phyloP scores from a whole-genome alignment of 92 coral and sea anemone species.

The Siderastrea radians region DNA sequence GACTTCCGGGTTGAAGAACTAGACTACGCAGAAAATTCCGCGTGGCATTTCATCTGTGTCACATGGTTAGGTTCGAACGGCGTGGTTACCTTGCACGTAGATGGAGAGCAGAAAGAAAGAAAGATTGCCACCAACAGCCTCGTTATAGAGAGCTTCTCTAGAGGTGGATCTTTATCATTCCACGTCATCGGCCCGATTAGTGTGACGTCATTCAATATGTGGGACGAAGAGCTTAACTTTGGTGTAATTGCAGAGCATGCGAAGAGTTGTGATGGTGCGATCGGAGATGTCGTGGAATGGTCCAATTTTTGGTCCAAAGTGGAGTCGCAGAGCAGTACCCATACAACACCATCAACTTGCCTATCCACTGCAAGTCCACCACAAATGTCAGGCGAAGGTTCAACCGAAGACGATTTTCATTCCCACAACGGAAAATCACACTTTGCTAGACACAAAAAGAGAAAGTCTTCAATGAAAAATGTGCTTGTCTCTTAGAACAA shows the following conservation, averaged over 20 bases:
- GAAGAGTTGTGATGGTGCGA: slow-evolving; percentile 11
- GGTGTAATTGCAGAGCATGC: slow-evolving; percentile 1
- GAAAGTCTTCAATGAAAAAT: background rate
- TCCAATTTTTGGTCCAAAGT: background rate
- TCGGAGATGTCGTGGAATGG: slow-evolving; percentile 21
- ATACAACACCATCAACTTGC: slow-evolving; percentile 19
- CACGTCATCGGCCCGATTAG: background rate
- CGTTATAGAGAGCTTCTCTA: background rate
- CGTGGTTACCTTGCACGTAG: background rate
- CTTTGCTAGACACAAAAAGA: background rate
- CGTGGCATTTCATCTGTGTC: background rate
- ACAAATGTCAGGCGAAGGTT: background rate
- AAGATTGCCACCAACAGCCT: background rate
- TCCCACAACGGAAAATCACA: background rate
- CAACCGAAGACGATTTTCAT: background rate
- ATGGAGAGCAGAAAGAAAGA: background rate
- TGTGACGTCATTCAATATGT: slow-evolving; percentile 5
- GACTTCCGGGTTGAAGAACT: too few relatives aligned
- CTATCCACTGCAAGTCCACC: background rate
- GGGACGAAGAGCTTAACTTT: background rate
- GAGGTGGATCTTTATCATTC: background rate
- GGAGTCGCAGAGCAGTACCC: background rate
- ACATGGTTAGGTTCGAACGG: background rate
- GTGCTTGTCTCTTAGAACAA: background rate
- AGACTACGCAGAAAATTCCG: background rate